Conservation (phyloP, 2,797 vertebrate genomes). For the Hafferia zeledoni region DNA sequence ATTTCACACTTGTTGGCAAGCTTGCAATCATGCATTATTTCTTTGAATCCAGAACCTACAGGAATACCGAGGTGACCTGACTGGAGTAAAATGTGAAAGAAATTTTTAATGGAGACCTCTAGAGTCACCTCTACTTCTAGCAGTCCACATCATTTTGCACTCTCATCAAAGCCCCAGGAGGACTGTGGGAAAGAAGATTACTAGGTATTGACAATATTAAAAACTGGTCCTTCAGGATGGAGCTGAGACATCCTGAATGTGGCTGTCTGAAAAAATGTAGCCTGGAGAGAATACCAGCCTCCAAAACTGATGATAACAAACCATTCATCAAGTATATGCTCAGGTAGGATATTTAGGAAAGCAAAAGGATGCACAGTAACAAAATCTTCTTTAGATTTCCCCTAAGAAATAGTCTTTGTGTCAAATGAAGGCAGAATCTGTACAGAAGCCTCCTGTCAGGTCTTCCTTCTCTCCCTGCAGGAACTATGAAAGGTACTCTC, state of each 20-base stretch:
- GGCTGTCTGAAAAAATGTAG: not conserved
- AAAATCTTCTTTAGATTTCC: not conserved
- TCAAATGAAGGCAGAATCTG: not conserved
- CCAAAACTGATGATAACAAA: not conserved
- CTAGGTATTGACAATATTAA: not conserved
- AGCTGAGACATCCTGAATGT: not conserved
- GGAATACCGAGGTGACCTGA: not conserved
- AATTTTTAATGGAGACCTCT: not conserved
- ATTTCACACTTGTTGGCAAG: not conserved
- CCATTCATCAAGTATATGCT: not conserved
- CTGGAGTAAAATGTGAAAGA: not conserved
- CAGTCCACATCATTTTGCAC: not conserved
- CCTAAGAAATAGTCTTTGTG: not conserved
- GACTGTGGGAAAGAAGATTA: not conserved
- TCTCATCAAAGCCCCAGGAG: not conserved
- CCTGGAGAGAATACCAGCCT: not conserved
- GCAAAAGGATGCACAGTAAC: accelerated
- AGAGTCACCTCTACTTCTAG: not conserved
- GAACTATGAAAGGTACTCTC: not conserved
- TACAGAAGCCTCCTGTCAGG: not conserved
- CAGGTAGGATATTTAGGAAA: not conserved
- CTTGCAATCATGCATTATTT: not conserved
- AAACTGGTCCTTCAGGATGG: not conserved
- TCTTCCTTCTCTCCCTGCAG: not conserved
- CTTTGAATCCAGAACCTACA: not conserved